These are phyloP conservation scores for Agrenia bidenticulata DNA, from an alignment of 2,888 invertebrate species.

Conservation along the genomic window DNA sequence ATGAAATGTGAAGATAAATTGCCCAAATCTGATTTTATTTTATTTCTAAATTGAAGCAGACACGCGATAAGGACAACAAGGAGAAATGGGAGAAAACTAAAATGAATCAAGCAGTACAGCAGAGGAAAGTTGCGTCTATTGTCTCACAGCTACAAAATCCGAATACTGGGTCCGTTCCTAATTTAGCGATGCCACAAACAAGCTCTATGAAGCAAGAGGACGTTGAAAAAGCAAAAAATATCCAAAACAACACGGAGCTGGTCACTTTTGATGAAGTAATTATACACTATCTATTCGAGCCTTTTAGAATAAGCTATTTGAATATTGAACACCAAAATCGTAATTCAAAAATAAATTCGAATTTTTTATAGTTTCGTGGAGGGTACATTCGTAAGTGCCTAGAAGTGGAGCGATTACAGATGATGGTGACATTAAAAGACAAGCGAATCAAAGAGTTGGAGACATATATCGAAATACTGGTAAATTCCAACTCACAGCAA, in stretches of 20 bases:
- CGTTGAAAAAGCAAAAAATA: slow-evolving; percentile 47
- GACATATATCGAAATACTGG: slow-evolving; percentile 60
- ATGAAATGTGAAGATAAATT: too few relatives aligned
- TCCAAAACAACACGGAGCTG: slow-evolving; percentile 45
- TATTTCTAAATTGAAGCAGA: slow-evolving; percentile 21
- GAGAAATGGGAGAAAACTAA: slow-evolving; percentile 52
- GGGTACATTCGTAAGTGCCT: slow-evolving; percentile 77
- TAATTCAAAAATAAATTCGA: slow-evolving; percentile 16
- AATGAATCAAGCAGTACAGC: slow-evolving; percentile 51
- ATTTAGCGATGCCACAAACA: slow-evolving; percentile 10
- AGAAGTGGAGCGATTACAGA: slow-evolving; percentile 73
- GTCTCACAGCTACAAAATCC: slow-evolving; percentile 50
- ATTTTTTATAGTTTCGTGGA: slow-evolving; percentile 65
- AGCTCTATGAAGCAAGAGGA: slow-evolving; percentile 26
- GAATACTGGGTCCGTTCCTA: slow-evolving; percentile 34
- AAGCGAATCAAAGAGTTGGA: slow-evolving; percentile 78
- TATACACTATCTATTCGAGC: background rate
- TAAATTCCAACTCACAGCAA: slow-evolving; percentile 19
- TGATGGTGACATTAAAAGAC: slow-evolving; percentile 76
- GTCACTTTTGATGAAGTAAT: slow-evolving; percentile 51
- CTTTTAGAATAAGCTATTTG: too few relatives aligned
- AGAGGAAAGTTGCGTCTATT: slow-evolving; percentile 51
- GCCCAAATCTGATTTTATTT: too few relatives aligned
- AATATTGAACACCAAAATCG: too few relatives aligned
- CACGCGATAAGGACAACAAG: slow-evolving; percentile 48